Base-by-base conservation (phyloP, 2,888 invertebrate genomes). In the Epiperipatus broadwayi region DNA sequence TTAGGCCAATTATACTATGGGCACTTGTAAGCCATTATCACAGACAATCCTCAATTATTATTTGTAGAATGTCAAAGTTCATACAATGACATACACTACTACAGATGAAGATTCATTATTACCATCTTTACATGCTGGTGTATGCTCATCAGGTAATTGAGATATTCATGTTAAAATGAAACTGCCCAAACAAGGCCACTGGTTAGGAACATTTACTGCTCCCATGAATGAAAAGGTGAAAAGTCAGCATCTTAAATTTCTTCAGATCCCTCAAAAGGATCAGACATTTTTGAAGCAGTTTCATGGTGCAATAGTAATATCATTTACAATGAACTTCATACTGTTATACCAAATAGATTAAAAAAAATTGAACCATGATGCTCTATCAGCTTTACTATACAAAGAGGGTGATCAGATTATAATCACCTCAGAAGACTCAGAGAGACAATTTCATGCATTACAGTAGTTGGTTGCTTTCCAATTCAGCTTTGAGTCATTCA, bases 331-430 rank as follows among this genome's bases (percentile, higher is more conserved):
- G 97, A 97, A 15, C 72, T 97, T 35, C 72, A 85, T 46, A 89
- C 95, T 63, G 85, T 91, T 48, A 78, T 87, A 46, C 83, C 87
- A 18, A 85, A 87, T 66, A 95, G 97, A 93, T 63, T 99, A 97
- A 58, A 95, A 95, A 61, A 89, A 89, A 61, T 63, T 93, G 47
- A 95, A 99, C 48, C 74, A 79, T 22, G 77, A 75, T 21, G 87
- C 91, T n/a, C 59, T 99, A 46, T 75, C 74, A 50, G 72, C 85
- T 1, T 65, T 97, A 21, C 72, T 84, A 2, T 72, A 70, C 44
- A 76, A 74, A 41, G 79, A 61, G 45, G 60, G 61, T 7, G 72
- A 74, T 50, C 69, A 70, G 52, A 68, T 69, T 41, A 70, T 75
- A 48, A 61, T 73, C 4, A 49, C 53, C 31, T 49, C 54, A 16